phyloP scores from a whole-genome alignment of 2,888 invertebrate species.

The Lepidocyrtoides sp. region DNA sequence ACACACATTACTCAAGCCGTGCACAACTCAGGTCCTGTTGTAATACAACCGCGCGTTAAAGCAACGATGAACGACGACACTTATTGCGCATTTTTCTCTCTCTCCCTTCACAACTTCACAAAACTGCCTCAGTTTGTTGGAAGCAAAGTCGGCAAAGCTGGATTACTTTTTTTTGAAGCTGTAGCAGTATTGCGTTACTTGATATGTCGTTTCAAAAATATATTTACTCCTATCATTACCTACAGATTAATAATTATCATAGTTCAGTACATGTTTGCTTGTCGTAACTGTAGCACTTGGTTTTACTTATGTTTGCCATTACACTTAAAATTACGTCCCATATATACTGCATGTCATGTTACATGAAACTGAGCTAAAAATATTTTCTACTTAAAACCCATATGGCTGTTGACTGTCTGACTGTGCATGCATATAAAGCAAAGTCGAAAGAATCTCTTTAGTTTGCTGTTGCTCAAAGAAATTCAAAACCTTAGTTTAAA shows the following conservation, averaged over 20 bases:
- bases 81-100: slow-evolving; percentile 25
- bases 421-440: neutral
- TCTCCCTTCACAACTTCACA: no score
- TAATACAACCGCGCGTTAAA: neutral
- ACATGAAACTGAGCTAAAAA: slow-evolving; percentile 32
- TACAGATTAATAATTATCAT: slow-evolving; percentile 45
- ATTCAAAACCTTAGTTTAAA: slow-evolving; percentile 52
- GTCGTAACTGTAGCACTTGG: slow-evolving; percentile 28
- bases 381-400: neutral
- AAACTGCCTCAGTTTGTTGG: neutral
- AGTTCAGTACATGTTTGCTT: neutral
- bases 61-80: slow-evolving; percentile 10
- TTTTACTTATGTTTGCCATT: slow-evolving; percentile 40
- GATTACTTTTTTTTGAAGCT: neutral
- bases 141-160: neutral
- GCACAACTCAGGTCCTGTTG: neutral
- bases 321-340: slow-evolving; percentile 41
- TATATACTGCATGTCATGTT: slow-evolving; percentile 45
- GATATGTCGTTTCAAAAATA: neutral
- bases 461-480: slow-evolving; percentile 36
- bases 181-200: neutral
- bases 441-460: neutral
- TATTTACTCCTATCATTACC: slow-evolving; percentile 1
- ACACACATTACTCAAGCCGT: neutral
- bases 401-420: neutral